These are phyloP conservation scores for Festucalex cinctus DNA, from an alignment of 2,113 vertebrate genomes.

Conservation along the genomic window DNA sequence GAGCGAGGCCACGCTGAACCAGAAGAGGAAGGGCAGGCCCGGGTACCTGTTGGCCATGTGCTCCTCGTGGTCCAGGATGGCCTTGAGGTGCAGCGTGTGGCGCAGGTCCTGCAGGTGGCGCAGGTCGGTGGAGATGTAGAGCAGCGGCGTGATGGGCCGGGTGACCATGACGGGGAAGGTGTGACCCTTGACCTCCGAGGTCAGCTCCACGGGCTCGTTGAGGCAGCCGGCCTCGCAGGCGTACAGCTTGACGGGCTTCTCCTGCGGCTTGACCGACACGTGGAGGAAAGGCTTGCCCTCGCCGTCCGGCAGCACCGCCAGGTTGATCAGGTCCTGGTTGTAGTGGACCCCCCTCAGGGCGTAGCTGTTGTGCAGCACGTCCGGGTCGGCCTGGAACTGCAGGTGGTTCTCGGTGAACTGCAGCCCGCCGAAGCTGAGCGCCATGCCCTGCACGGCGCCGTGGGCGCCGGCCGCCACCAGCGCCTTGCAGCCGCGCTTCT, in stretches of 20 bases:
- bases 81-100: conserved; percentile 93
- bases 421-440: conserved; percentile 93
- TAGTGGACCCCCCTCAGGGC: conserved; percentile 90
- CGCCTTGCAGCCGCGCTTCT: conserved; percentile 91
- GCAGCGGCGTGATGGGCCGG: conserved; percentile 89
- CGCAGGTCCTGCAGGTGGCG: conserved; percentile 90
- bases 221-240: conserved; percentile 94
- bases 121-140: conserved; percentile 94
- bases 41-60: conserved; percentile 98
- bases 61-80: conserved; percentile 93
- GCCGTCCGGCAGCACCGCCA: conserved; percentile 83
- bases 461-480: conserved; percentile 86
- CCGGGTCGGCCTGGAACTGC: conserved; percentile 94
- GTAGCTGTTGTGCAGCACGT: conserved; percentile 96
- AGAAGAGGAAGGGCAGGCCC: conserved; percentile 94
- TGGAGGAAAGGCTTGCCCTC: conserved; percentile 91
- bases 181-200: conserved; percentile 82
- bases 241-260: conserved; percentile 84
- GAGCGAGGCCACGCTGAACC: conserved; percentile 97
- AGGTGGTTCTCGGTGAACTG: conserved; percentile 99
- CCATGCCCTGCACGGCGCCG: conserved; percentile 91
- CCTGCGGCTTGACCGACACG: conserved; percentile 85
- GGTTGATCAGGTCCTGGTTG: conserved; percentile 86
- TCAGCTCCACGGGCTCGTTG: conserved; percentile 92
- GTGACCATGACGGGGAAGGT: conserved; percentile 94